Conservation (phyloP, 2,797 vertebrate species). For the Betta splendens region DNA sequence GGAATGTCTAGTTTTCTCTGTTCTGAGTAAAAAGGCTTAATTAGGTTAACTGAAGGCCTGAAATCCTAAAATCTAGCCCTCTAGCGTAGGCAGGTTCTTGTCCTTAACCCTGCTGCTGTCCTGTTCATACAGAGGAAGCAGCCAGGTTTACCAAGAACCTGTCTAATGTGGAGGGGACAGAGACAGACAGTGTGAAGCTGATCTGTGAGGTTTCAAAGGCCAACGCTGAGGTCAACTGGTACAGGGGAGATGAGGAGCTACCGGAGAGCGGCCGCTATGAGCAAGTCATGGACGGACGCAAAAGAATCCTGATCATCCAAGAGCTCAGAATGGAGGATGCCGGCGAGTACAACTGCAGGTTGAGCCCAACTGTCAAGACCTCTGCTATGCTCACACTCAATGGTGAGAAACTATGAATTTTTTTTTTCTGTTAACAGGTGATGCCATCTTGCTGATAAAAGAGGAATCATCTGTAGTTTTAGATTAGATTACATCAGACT, state of each 20-base stretch:
- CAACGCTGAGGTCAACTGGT: conserved; percentile 90
- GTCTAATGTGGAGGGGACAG: conserved; percentile 89
- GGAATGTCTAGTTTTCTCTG: not conserved
- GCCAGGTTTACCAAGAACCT: conserved; percentile 96
- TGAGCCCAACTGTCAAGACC: conserved; percentile 84
- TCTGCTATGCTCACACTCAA: conserved; percentile 89
- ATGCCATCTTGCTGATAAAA: too few relatives aligned
- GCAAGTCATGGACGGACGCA: conserved; percentile 87
- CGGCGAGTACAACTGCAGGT: conserved; percentile 90
- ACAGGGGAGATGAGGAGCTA: conserved; percentile 89
- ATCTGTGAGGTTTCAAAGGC: conserved; percentile 95
- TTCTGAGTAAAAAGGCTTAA: too few relatives aligned
- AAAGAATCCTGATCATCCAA: conserved; percentile 90
- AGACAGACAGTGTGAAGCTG: conserved; percentile 93
- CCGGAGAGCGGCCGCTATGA: conserved; percentile 95
- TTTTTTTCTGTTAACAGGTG: not conserved
- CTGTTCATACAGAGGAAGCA: conserved; percentile 88
- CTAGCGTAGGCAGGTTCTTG: too few relatives aligned
- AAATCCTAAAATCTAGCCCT: too few relatives aligned
- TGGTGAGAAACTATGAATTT: conserved; percentile 76
- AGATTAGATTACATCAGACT: too few relatives aligned
- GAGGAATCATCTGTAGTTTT: too few relatives aligned
- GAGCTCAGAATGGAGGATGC: conserved; percentile 89
- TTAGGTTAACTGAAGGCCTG: too few relatives aligned
- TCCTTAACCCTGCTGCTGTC: not conserved